phyloP scores from a whole-genome alignment of 2,797 vertebrate genomes.

The Cyclopterus lumpus region DNA sequence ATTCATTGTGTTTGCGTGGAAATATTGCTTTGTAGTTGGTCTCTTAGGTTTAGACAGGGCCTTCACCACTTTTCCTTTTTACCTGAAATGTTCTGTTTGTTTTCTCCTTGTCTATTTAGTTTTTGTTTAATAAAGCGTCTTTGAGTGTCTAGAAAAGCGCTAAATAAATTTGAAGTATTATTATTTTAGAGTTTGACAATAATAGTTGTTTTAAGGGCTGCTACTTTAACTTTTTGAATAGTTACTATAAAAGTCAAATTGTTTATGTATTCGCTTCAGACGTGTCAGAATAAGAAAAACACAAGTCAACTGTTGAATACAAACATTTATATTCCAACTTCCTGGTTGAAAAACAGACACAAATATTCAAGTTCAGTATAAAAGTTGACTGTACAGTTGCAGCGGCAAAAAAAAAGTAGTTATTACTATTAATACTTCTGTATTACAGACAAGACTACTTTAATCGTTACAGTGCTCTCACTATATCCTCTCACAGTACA shows the following conservation, averaged over 20 bases:
- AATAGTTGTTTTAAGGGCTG: not conserved
- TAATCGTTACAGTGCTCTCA: not conserved
- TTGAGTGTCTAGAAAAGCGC: too few species aligned
- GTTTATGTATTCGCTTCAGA: not conserved
- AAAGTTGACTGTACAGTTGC: conserved; percentile 59
- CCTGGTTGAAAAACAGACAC: conserved; percentile 20
- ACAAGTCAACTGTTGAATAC: conserved; percentile 19
- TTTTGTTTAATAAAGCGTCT: too few species aligned
- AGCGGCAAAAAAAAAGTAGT: conserved; percentile 38
- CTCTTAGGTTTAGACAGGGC: too few species aligned
- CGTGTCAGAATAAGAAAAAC: not conserved
- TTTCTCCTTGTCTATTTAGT: too few species aligned
- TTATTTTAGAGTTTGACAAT: too few species aligned
- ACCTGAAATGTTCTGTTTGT: too few species aligned
- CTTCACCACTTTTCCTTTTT: too few species aligned
- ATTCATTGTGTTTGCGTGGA: not conserved
- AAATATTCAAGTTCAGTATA: conserved; percentile 34
- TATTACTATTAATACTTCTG: too few species aligned
- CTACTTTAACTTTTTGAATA: not conserved
- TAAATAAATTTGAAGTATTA: too few species aligned
- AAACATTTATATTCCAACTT: conserved; percentile 58
- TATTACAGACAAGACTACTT: conserved; percentile 61
- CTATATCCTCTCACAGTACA: too few species aligned
- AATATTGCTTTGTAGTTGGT: not conserved
- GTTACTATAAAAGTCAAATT: too few species aligned